These are phyloP conservation scores for Lophotis ruficrista DNA, from an alignment of 2,113 vertebrate species.

Conservation along the genomic window DNA sequence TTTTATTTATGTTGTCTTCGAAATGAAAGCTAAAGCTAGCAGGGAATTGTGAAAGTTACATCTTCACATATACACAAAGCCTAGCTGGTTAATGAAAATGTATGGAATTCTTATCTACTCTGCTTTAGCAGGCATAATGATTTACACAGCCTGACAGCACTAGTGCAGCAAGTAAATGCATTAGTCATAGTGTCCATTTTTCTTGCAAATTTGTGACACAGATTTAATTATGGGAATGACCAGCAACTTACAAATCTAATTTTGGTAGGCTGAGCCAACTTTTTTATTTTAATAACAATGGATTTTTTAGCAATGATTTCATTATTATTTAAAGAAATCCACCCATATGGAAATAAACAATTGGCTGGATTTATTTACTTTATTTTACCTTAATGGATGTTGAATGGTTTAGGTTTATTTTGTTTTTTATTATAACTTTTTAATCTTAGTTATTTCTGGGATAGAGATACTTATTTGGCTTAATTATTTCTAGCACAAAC, in stretches of 20 bases:
- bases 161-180: slow-evolving; percentile 80
- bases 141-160: slow-evolving; percentile 78
- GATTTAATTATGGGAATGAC: slow-evolving; percentile 88
- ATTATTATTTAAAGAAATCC: slow-evolving; percentile 83
- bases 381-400: slow-evolving; percentile 70
- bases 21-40: background rate
- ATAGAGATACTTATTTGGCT: background rate
- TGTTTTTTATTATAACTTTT: slow-evolving; percentile 25
- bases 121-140: slow-evolving; percentile 68
- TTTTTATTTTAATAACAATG: slow-evolving; percentile 82
- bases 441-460: background rate
- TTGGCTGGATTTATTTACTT: slow-evolving; percentile 71
- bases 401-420: slow-evolving; percentile 42
- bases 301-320: slow-evolving; percentile 83
- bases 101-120: slow-evolving; percentile 74
- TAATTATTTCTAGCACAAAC: background rate
- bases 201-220: slow-evolving; percentile 86
- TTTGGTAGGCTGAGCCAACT: slow-evolving; percentile 79
- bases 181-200: slow-evolving; percentile 84
- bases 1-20: background rate
- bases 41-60: background rate
- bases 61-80: slow-evolving; percentile 14
- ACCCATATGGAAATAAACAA: slow-evolving; percentile 74
- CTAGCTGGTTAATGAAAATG: slow-evolving; percentile 71
- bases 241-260: slow-evolving; percentile 87